Evolutionary conservation across 64 coral and sea anemone species (phyloP).

Genomic region (Anthopleura sola): DNA sequence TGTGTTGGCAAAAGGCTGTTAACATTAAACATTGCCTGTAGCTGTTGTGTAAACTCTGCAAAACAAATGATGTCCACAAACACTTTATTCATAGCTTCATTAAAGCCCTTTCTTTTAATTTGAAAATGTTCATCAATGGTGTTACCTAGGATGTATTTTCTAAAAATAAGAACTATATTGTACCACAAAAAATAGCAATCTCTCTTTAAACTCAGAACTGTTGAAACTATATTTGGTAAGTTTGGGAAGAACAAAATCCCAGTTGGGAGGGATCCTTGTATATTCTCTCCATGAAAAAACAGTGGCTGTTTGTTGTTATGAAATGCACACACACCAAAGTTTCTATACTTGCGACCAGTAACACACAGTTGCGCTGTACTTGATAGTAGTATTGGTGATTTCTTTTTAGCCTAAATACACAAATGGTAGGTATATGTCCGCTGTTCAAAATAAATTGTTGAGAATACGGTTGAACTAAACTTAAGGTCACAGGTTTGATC

Average conservation of each 20-base stretch:
- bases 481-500: conserved; percentile 22
- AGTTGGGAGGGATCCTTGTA: conserved; percentile 31
- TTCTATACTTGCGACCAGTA: conserved; percentile 23
- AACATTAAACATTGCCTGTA: too few species aligned
- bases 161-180: too few species aligned
- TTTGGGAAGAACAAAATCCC: conserved; percentile 51
- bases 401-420: conserved; percentile 34
- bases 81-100: too few species aligned
- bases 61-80: too few species aligned
- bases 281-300: conserved; percentile 24
- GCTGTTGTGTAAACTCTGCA: too few species aligned
- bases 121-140: too few species aligned
- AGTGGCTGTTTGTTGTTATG: conserved; percentile 29
- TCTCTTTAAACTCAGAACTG: too few species aligned
- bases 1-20: too few species aligned
- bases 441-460: conserved; percentile 16
- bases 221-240: too few species aligned
- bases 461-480: conserved; percentile 12
- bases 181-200: too few species aligned
- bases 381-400: conserved; percentile 54
- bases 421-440: neutral
- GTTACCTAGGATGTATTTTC: too few species aligned
- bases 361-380: conserved; percentile 48
- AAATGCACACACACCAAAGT: conserved; percentile 74
- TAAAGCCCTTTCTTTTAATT: too few species aligned